phyloP scores from a whole-genome alignment of 2,113 vertebrate species.

The Cnemophilus loriae region DNA sequence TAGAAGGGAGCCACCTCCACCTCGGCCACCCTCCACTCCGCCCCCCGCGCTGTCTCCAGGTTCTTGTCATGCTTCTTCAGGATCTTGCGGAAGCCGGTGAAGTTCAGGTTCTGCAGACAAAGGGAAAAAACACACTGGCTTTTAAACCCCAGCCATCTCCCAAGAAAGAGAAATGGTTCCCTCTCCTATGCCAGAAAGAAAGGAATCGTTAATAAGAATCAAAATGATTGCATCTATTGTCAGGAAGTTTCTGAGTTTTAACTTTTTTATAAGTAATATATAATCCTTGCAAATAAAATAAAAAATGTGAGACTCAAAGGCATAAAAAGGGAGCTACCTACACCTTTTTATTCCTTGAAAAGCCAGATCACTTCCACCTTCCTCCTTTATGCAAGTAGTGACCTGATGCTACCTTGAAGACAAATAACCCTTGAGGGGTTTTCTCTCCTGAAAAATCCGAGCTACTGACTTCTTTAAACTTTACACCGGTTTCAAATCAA shows the following conservation, averaged over 20 bases:
- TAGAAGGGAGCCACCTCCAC: conserved; percentile 98
- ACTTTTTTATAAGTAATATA: background rate
- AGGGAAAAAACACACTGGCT: background rate
- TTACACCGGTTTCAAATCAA: background rate
- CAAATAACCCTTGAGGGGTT: background rate
- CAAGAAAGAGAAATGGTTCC: background rate
- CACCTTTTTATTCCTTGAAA: background rate
- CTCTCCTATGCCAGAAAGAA: background rate
- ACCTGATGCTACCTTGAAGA: background rate
- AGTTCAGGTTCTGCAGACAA: conserved; percentile 91
- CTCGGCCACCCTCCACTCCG: conserved; percentile 93
- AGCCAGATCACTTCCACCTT: background rate
- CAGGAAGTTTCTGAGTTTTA: background rate
- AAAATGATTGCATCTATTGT: background rate
- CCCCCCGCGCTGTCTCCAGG: conserved; percentile 91
- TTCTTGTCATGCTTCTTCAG: conserved; percentile 99
- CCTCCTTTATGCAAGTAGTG: background rate
- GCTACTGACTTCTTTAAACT: background rate
- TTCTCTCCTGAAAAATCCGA: background rate
- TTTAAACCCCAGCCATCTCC: background rate
- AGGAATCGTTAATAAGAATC: background rate
- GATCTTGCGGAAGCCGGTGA: conserved; percentile 98
- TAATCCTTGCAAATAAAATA: background rate
- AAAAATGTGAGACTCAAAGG: background rate
- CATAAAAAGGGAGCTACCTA: background rate